Conservation (phyloP, 2,888 invertebrate species). For the Hymenopus coronatus region DNA sequence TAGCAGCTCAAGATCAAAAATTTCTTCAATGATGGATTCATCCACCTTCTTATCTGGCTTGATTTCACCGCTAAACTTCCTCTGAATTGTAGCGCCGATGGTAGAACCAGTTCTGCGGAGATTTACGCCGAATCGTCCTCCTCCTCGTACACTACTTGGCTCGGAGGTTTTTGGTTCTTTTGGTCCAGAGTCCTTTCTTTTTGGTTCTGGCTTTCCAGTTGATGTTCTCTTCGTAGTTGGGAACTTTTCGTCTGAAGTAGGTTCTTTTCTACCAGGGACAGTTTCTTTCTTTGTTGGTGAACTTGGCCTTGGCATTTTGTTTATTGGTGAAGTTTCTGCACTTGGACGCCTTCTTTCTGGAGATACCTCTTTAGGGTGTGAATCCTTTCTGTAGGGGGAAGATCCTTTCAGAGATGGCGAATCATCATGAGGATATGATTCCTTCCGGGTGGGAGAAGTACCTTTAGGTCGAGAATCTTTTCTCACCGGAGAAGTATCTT, state of each 20-base stretch:
- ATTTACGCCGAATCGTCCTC: slow-evolving; percentile 27
- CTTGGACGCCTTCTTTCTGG: not conserved
- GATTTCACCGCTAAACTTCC: slow-evolving; percentile 25
- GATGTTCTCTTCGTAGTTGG: not conserved
- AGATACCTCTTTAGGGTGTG: slow-evolving; percentile 5
- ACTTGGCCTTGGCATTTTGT: slow-evolving; percentile 44
- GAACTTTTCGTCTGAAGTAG: not conserved
- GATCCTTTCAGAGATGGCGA: not conserved
- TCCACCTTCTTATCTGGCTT: slow-evolving; percentile 44
- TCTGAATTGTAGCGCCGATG: slow-evolving; percentile 26
- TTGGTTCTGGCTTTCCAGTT: not conserved
- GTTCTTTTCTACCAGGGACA: not conserved
- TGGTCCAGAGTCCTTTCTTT: slow-evolving; percentile 8
- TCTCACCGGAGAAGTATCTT: slow-evolving; percentile 1
- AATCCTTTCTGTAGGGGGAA: slow-evolving; percentile 15
- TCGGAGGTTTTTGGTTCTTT: slow-evolving; percentile 1
- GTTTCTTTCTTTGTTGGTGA: not conserved
- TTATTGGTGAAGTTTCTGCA: slow-evolving; percentile 46
- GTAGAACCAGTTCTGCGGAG: slow-evolving; percentile 21
- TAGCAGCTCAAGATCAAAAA: slow-evolving; percentile 66
- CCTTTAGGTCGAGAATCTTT: not conserved
- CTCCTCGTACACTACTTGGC: slow-evolving; percentile 3
- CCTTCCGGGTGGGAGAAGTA: not conserved
- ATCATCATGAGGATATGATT: not conserved
- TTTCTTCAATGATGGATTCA: slow-evolving; percentile 65